Base-by-base conservation (phyloP, 2,797 vertebrate genomes). In the Thripadectes ignobilis region DNA sequence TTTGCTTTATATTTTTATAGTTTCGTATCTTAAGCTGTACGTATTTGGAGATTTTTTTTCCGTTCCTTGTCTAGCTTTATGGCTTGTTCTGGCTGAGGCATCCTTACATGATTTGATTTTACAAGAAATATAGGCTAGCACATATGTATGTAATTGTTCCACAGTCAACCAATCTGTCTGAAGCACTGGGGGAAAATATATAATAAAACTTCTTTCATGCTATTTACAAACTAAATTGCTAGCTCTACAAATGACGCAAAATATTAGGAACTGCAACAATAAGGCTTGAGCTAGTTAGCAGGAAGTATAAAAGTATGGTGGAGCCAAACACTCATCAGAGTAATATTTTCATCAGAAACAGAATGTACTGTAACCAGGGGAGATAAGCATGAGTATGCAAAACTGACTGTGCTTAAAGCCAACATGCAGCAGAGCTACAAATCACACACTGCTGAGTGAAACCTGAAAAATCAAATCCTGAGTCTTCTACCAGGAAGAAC, bases 1-100 rank as follows among this genome's bases (percentile, higher is more conserved):
- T 97, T 97, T 93, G 22, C 83, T 96, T 95, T 95, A 82, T 97
- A 97, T 97, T 96, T 96, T 94, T 96, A 94, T 24, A 72, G 87
- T 96, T 97, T 95, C 94, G 91, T 97, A 96, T 96, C 92, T 96
- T 96, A 89, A 97, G 94, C 95, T 89, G 76, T 95, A 97, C 83
- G 62, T 94, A 97, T 96, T 95, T 97, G 92, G 96, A 65, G 45
- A 76, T 89, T 3, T 73, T 97, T 91, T 89, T 96, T 95, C 94
- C 91, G 96, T 97, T 97, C 92, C 95, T 97, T 97, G 93, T 97
- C 96, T 97, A 95, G 94, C 88, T 97, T 98, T 97, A 97, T 96
- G 93, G 93, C 93, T 97, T 97, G 77, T 97, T 97, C 97, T 94
- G 89, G 82, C 87, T 85, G 85, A 92, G 58, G 34, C 74, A 76